These are phyloP conservation scores for Henicopernis longicauda DNA, from an alignment of 2,113 vertebrate species.

Conservation along the genomic window DNA sequence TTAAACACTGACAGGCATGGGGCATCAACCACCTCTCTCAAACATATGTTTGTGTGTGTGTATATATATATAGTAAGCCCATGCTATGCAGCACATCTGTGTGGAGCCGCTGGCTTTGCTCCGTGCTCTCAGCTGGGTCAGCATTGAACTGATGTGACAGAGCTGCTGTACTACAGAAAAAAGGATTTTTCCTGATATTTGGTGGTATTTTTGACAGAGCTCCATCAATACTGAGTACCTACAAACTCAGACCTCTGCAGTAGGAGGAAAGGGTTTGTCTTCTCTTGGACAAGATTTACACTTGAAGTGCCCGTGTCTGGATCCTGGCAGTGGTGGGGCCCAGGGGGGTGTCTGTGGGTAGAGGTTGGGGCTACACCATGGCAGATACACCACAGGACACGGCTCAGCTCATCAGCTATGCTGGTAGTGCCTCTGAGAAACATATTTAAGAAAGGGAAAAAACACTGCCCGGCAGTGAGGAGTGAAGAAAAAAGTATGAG, in stretches of 20 bases:
- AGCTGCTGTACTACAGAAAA: not conserved
- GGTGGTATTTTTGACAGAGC: not conserved
- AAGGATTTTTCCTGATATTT: not conserved
- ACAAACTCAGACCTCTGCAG: not conserved
- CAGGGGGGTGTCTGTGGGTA: not conserved
- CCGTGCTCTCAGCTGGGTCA: not conserved
- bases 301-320: not conserved
- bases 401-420: not conserved
- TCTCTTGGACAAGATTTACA: no score
- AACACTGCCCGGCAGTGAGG: not conserved
- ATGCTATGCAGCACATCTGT: rapidly evolving
- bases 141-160: not conserved
- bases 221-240: not conserved
- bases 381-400: rapidly evolving
- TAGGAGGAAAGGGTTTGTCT: not conserved
- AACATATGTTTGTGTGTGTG: not conserved
- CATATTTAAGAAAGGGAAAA: not conserved
- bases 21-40: not conserved
- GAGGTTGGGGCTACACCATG: not conserved
- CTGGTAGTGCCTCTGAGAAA: not conserved
- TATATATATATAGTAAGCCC: not conserved
- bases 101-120: not conserved
- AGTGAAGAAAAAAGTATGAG: not conserved
- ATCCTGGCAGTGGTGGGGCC: not conserved
- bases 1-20: not conserved